Conservation (phyloP, 2,797 vertebrate genomes). For the Tokudaia muenninki region DNA sequence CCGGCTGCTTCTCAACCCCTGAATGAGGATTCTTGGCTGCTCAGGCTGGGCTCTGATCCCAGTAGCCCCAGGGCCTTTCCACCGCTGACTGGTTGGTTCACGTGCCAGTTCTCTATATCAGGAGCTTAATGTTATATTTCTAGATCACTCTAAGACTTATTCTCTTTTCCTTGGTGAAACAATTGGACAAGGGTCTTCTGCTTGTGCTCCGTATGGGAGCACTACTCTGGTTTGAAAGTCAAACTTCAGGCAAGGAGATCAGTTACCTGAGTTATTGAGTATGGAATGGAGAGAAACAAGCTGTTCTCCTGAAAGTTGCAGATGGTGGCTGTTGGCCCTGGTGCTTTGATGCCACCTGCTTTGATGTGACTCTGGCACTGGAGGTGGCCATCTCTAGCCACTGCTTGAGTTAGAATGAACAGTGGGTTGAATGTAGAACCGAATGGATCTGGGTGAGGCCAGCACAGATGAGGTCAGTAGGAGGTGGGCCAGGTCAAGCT, state of each 20-base stretch:
- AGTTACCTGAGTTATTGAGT: neutral
- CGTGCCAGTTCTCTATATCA: neutral
- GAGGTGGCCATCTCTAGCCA: neutral
- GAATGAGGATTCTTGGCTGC: constrained; percentile 33
- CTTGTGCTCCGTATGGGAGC: constrained; percentile 1
- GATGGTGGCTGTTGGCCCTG: neutral
- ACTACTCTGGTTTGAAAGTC: neutral
- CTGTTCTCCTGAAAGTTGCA: constrained; percentile 31
- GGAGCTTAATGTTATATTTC: neutral
- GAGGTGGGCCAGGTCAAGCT: neutral
- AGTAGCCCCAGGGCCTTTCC: constrained; percentile 39
- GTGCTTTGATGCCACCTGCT: neutral
- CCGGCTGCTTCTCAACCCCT: neutral
- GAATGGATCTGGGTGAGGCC: accelerated
- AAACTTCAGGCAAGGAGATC: neutral
- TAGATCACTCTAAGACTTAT: neutral
- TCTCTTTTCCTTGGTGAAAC: neutral
- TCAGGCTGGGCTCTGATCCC: constrained; percentile 27
- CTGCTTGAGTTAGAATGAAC: neutral
- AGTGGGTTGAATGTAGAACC: neutral
- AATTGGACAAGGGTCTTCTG: constrained; percentile 55
- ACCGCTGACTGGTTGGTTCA: neutral
- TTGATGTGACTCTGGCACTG: neutral
- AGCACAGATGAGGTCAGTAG: neutral
- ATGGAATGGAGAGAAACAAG: neutral